Evolutionary conservation across 2,113 vertebrate genomes (phyloP).

Genomic region (Speoplatyrhinus poulsoni): DNA sequence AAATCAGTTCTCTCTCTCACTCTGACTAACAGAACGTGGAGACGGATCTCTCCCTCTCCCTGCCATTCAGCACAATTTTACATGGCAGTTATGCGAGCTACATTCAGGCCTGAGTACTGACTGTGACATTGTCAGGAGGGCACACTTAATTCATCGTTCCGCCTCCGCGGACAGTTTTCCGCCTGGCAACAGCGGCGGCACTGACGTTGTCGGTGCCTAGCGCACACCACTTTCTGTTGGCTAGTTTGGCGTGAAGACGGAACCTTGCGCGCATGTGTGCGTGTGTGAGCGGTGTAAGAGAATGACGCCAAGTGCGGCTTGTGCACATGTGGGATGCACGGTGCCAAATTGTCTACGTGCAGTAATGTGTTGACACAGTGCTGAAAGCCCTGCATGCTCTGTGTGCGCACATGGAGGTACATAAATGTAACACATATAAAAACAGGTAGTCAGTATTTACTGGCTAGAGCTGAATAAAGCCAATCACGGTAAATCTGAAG

Average conservation of each 20-base stretch:
- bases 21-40: slow-evolving; percentile 35
- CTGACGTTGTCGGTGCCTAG: slow-evolving; percentile 60
- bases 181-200: slow-evolving; percentile 72
- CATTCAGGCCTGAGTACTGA: slow-evolving; percentile 62
- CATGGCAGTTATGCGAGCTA: slow-evolving; percentile 50
- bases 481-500: too few species aligned
- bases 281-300: slow-evolving; percentile 3
- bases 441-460: too few species aligned
- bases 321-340: slow-evolving; percentile 22
- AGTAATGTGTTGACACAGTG: too few species aligned
- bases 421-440: too few species aligned
- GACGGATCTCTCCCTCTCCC: slow-evolving; percentile 7
- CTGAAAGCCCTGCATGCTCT: too few species aligned
- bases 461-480: background rate
- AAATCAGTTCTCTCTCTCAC: slow-evolving; percentile 33
- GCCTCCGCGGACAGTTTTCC: slow-evolving; percentile 66
- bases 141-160: slow-evolving; percentile 65
- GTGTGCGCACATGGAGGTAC: too few species aligned
- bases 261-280: slow-evolving; percentile 22
- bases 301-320: slow-evolving; percentile 32
- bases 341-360: too few species aligned
- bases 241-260: slow-evolving; percentile 41
- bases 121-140: slow-evolving; percentile 69
- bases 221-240: slow-evolving; percentile 68
- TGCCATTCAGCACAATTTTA: slow-evolving; percentile 63